Evolutionary conservation across 2,113 vertebrate genomes (phyloP).

Genomic region (Alligator sinensis): DNA sequence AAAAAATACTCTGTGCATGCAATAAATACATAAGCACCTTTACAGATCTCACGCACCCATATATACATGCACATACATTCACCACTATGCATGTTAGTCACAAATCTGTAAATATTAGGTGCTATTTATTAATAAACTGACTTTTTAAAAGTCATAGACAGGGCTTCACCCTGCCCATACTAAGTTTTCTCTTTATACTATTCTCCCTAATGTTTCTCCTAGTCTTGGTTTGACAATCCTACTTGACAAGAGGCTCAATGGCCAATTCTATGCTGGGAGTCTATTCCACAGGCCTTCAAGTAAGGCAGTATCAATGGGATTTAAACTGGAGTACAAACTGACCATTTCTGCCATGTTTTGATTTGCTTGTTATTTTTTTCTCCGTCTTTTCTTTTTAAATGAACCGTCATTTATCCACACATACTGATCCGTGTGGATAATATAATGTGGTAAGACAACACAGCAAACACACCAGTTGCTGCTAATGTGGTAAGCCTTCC

Average conservation of each 20-base stretch:
- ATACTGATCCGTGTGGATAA: background rate
- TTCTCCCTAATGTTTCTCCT: background rate
- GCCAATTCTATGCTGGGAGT: fast-evolving
- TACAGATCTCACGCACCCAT: background rate
- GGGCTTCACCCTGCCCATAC: background rate
- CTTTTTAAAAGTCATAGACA: background rate
- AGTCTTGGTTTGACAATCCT: background rate
- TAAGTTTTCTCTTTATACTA: background rate
- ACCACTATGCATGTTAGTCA: no score
- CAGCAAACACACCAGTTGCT: background rate
- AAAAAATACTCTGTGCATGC: no score
- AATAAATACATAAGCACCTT: no score
- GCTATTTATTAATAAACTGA: background rate
- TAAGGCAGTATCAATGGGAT: background rate
- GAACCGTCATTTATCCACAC: background rate
- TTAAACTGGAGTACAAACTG: background rate
- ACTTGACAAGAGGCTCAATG: background rate
- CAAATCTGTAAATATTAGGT: no score
- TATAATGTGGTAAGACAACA: background rate
- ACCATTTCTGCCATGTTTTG: background rate
- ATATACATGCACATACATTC: background rate
- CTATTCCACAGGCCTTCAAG: background rate
- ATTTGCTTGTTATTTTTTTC: background rate
- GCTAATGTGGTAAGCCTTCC: background rate
- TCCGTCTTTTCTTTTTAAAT: background rate